Base-by-base conservation (phyloP, 2,113 vertebrate genomes). In the Fregata magnificens region DNA sequence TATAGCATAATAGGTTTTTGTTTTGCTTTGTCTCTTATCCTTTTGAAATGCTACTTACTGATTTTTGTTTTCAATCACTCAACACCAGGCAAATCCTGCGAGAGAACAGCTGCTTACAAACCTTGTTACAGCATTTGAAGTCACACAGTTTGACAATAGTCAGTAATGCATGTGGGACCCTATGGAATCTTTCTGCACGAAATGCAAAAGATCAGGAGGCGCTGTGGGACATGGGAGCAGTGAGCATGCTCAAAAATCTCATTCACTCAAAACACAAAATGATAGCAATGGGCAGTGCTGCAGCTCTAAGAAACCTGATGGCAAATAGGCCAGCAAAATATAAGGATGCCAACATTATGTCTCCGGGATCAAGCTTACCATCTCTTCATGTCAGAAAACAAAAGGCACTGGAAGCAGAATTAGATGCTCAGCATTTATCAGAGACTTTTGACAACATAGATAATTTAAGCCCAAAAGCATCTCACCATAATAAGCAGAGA, bases 361-460 rank as follows among this genome's bases (percentile, higher is more conserved):
- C 59, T 62, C 59, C 36, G 36, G 59, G 59, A 62, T 28, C 59
- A 62, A 62, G 59, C 36, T 40, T 62, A 62, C 59, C 59, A 28
- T 62, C 59, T 38, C 59, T 62, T 62, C 59, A 62, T 62, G 59
- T 62, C 9, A 62, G 59, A 62, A 62, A 62, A 38, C 59, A 62
- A 62, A 62, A 62, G 36, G 59, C 59, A 21, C 92, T 99, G 40
- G 99, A 99, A 73, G 99, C 99, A 94, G 99, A 99, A 95, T 97
- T 99, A 95, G 99, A 99, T 56, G 99, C 99, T 36, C 99, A 99
- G 88, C 99, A 99, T 96, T 98, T 99, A 91, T 99, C 99, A 7
- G 99, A 99, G 96, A 99, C 99, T 9, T 99, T 99, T 65, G 99
- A 99, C 89, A 99, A 99, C 86, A 99, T 99, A 49, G 99, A 99